A percentile compares a stretch with the other conserved stretches of the same genome.
Evolutionary conservation across 2,113 vertebrate species (phyloP).

Genomic region (Prolemur simus): DNA sequence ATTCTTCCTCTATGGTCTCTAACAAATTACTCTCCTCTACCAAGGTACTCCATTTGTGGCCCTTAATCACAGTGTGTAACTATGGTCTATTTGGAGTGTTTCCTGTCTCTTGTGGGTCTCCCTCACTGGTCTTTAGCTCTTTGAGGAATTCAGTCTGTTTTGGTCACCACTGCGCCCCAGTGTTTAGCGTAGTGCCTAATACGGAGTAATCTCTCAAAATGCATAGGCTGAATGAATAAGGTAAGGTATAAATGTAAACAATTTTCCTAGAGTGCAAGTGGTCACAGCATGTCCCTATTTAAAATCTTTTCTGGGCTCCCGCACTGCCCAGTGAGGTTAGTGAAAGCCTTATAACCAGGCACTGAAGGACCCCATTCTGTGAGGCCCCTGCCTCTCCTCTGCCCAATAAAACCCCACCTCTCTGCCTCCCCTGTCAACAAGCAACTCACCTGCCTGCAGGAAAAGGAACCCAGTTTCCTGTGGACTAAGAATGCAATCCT

Average conservation of each 20-base stretch:
- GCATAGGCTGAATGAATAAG: conserved; percentile 1
- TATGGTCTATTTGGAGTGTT: not conserved
- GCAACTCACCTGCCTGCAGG: not conserved
- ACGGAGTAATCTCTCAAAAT: not conserved
- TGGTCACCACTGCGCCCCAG: not conserved
- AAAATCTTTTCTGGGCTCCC: not conserved
- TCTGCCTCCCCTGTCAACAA: not conserved
- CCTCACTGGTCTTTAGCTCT: not conserved
- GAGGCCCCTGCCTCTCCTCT: not conserved
- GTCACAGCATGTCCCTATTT: not conserved
- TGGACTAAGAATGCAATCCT: not conserved
- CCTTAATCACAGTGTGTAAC: not conserved
- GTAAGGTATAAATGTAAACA: not conserved
- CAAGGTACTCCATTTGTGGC: not conserved
- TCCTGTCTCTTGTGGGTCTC: not conserved
- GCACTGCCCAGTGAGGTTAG: not conserved
- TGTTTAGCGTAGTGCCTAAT: not conserved
- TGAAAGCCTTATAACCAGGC: not conserved
- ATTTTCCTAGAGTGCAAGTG: conserved; percentile 29
- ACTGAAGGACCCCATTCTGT: not conserved
- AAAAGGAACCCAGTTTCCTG: not conserved
- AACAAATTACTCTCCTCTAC: not conserved
- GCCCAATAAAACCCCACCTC: not conserved
- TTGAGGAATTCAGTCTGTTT: not conserved
- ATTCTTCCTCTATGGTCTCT: not conserved